Evolutionary conservation across 2,888 invertebrate genomes (phyloP).

Genomic region (Criorhina ranunculi): DNA sequence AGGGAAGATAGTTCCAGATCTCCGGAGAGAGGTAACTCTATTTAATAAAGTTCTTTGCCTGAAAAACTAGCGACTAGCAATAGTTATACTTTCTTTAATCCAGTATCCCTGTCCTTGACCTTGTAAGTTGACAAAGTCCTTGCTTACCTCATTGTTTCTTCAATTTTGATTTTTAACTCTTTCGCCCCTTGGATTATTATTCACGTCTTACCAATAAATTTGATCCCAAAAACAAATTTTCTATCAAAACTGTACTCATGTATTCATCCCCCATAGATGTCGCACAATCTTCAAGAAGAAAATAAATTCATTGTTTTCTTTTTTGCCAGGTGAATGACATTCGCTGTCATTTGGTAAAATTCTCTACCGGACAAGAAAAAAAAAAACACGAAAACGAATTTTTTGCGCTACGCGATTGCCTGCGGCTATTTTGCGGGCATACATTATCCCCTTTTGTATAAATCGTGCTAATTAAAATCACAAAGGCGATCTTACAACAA

Average conservation of each 20-base stretch:
- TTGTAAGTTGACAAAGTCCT: too few relatives aligned
- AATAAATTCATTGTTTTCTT: constrained; percentile 14
- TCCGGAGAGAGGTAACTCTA: too few relatives aligned
- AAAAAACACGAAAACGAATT: constrained; percentile 17
- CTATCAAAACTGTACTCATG: neutral
- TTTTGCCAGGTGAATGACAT: constrained; percentile 59
- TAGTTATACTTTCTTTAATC: too few relatives aligned
- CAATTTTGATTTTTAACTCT: too few relatives aligned
- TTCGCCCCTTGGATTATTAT: too few relatives aligned
- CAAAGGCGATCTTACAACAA: constrained; percentile 3
- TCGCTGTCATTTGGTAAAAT: constrained; percentile 47
- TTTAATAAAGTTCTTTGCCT: too few relatives aligned
- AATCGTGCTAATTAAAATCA: constrained; percentile 15
- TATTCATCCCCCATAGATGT: constrained; percentile 16
- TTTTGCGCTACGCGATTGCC: constrained; percentile 47
- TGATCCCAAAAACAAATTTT: too few relatives aligned
- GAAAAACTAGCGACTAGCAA: too few relatives aligned
- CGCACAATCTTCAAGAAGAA: neutral
- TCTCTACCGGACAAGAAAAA: constrained; percentile 3
- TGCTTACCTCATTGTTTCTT: too few relatives aligned
- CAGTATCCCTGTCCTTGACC: too few relatives aligned
- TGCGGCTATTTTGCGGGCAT: constrained; percentile 56
- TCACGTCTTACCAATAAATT: too few relatives aligned
- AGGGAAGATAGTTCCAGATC: too few relatives aligned
- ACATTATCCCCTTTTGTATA: constrained; percentile 32